A percentile compares a stretch with the other conserved stretches of the same genome.
These are phyloP conservation scores for Rousettus leschenaultii DNA, from an alignment of 2,113 vertebrate species.

Conservation along the genomic window DNA sequence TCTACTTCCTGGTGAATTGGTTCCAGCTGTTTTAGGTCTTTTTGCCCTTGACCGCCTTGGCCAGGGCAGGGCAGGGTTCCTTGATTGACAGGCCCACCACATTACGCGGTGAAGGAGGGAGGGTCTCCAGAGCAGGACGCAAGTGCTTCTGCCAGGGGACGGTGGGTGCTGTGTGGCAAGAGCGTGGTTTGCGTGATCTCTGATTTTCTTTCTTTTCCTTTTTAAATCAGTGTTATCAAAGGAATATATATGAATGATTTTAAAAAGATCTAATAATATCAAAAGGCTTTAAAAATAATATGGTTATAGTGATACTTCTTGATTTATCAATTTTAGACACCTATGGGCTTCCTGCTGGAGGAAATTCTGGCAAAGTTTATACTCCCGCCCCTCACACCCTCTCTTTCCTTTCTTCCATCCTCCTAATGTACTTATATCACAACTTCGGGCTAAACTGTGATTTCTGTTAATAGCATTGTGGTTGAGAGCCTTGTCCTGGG, in stretches of 20 bases:
- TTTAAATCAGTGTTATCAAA: background rate
- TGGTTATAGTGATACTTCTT: background rate
- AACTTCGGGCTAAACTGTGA: background rate
- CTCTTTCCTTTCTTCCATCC: background rate
- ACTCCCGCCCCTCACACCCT: background rate
- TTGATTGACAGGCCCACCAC: background rate
- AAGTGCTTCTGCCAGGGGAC: background rate
- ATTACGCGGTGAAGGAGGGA: background rate
- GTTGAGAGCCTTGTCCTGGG: background rate
- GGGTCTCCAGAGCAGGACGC: background rate
- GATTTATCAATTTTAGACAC: background rate
- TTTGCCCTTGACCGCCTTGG: background rate
- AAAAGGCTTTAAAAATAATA: background rate
- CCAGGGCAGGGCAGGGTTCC: background rate
- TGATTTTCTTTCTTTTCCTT: background rate
- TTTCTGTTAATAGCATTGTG: background rate
- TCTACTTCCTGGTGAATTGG: background rate
- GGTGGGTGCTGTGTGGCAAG: background rate
- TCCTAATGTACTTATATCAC: background rate
- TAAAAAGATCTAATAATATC: background rate
- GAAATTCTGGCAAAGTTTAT: conserved; percentile 12
- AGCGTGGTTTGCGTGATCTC: background rate
- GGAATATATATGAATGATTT: background rate
- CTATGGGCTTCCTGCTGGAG: background rate
- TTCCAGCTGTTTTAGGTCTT: background rate